Evolutionary conservation across 1,140 invertebrate genomes (phyloP), one percentile per base, ranked within the genome.

Genomic region (Euura saliciscinereae): DNA sequence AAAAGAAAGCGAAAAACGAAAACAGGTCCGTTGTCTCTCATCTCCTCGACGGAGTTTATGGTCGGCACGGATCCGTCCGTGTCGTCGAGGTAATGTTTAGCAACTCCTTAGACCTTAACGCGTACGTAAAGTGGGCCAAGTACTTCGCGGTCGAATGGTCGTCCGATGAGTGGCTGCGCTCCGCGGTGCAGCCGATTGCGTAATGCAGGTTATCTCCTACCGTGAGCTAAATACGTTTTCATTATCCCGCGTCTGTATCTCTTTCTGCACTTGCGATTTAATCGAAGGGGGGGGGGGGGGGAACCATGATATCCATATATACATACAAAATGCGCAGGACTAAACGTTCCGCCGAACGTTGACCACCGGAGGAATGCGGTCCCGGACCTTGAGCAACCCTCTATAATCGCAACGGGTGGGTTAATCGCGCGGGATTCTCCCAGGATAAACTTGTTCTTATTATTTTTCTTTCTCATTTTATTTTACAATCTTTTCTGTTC

Each of bases 111-210:
- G 28, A 28, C 28, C 28, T 28, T 78, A 82, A 81, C 78, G 51
- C 74, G 69, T 72, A 45, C 66, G 73, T 70, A 64, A 85, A 83
- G 79, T 86, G 84, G 84, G 86, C 86, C 85, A 87, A 87, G 86
- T 85, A 85, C 81, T 86, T 76, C 45, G 75, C 71, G 71, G 70
- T 70, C 71, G 75, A 77, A 83, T 82, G 70, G 78, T 74, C 75
- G 77, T 79, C 69, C 80, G 83, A 84, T 84, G 84, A 84, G 80
- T 84, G 79, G 46, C 46, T 51, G 11, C 46, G 28, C 28, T 28
- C 28, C 28, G 28, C 59, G 8, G 43, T n/a, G 28, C 66, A 67
- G 8, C 3, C 66, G 10, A 44, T 67, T 28, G 43, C 28, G 43
- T 42, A 67, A 44, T 5, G 10, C 43, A n/a, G 43, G 2, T 44